A percentile compares a stretch with the other conserved stretches of the same genome.
These are phyloP conservation scores for Amphipyra berbera DNA, from an alignment of 2,888 invertebrate species.

Conservation along the genomic window DNA sequence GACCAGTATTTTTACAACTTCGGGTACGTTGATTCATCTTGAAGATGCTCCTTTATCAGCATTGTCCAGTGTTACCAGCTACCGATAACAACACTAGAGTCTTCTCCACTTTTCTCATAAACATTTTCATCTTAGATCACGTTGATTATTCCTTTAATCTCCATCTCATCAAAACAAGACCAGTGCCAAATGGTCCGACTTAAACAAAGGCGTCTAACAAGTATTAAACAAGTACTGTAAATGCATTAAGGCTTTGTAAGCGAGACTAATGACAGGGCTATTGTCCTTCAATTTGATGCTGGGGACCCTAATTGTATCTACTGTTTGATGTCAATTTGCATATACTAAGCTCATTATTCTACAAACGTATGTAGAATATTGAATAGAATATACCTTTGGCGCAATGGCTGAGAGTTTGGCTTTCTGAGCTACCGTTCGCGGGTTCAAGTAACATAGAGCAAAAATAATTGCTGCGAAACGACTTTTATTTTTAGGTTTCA, in stretches of 20 bases:
- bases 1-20: too few relatives aligned
- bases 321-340: slow-evolving; percentile 38
- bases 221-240: slow-evolving; percentile 31
- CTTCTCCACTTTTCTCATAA: not conserved
- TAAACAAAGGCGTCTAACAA: slow-evolving; percentile 20
- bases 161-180: not conserved
- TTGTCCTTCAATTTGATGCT: slow-evolving; percentile 34
- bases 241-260: slow-evolving; percentile 25
- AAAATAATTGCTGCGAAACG: too few relatives aligned
- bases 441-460: too few relatives aligned
- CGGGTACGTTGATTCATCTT: too few relatives aligned
- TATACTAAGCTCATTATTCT: slow-evolving; percentile 27
- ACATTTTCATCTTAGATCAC: not conserved
- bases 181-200: slow-evolving; percentile 5
- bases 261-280: slow-evolving; percentile 30
- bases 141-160: not conserved
- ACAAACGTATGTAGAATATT: not conserved
- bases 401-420: too few relatives aligned
- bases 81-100: not conserved
- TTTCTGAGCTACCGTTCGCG: not conserved
- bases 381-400: not conserved
- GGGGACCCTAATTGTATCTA: slow-evolving; percentile 30
- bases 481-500: too few relatives aligned
- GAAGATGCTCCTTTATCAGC: too few relatives aligned
- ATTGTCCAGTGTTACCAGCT: too few relatives aligned